A percentile compares a stretch with the other conserved stretches of the same genome.
Conservation (phyloP, 2,888 invertebrate species). For the Byasa hedistus region DNA sequence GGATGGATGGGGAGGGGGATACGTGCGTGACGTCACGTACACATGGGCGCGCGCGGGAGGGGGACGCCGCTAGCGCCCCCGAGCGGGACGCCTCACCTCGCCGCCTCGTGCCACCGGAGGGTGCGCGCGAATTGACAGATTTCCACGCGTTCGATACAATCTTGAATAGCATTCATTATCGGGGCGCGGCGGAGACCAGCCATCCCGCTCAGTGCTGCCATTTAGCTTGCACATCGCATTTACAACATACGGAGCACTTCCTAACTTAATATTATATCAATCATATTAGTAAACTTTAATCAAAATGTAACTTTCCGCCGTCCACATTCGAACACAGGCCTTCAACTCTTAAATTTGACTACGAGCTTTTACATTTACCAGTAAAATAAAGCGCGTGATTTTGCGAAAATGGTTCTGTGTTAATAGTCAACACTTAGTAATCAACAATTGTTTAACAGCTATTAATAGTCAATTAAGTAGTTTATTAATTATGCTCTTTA, state of each 20-base stretch:
- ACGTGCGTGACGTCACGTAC: constrained; percentile 67
- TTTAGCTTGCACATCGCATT: constrained; percentile 4
- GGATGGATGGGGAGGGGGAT: constrained; percentile 33
- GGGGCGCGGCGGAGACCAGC: constrained; percentile 37
- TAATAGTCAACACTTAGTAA: no score
- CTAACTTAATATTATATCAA: neutral
- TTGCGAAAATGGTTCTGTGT: no score
- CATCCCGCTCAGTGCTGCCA: constrained; percentile 9
- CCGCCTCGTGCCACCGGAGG: constrained; percentile 44
- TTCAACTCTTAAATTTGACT: no score
- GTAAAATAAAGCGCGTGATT: no score
- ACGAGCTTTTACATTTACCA: no score
- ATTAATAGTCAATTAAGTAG: no score
- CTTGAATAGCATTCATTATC: constrained; percentile 70
- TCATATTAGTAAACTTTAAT: neutral
- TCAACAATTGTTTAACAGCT: no score
- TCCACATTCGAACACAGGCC: neutral
- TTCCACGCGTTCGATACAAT: constrained; percentile 73
- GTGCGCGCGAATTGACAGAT: constrained; percentile 71
- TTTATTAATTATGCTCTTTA: no score
- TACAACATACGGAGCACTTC: constrained; percentile 5
- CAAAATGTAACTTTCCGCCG: neutral
- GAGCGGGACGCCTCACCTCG: constrained; percentile 51
- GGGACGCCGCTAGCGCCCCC: constrained; percentile 43
- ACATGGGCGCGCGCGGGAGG: constrained; percentile 68